phyloP scores from a whole-genome alignment of 2,888 invertebrate genomes.

The Drosophila planitibia region DNA sequence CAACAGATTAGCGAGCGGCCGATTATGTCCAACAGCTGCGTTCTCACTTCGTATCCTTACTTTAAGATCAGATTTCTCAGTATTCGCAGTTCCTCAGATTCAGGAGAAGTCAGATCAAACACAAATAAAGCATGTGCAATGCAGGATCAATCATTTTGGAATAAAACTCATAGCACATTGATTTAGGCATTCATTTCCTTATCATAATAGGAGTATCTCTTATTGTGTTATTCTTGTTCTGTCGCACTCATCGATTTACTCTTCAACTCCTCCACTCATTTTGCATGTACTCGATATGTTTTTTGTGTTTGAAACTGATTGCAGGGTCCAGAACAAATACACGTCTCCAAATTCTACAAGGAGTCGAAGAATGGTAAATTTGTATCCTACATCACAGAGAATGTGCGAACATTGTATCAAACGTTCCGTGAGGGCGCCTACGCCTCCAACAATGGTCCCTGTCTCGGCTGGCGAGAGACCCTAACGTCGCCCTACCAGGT shows the following conservation, averaged over 20 bases:
- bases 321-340: conserved; percentile 94
- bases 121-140: not conserved
- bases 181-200: not conserved
- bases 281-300: conserved; percentile 65
- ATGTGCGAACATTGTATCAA: conserved; percentile 95
- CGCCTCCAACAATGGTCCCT: conserved; percentile 96
- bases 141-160: not conserved
- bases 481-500: conserved; percentile 92
- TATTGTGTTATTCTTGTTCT: not conserved
- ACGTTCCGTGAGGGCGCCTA: conserved; percentile 96
- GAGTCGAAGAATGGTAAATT: conserved; percentile 95
- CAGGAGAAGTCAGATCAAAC: not conserved
- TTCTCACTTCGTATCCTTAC: not conserved
- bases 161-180: not conserved
- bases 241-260: conserved; percentile 25
- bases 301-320: conserved; percentile 83
- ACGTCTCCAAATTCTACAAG: conserved; percentile 95
- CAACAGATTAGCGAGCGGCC: not conserved
- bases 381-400: conserved; percentile 93
- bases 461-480: conserved; percentile 96
- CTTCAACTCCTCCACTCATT: conserved; percentile 62
- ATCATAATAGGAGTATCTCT: conserved; percentile 1
- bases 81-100: not conserved
- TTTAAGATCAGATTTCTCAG: not conserved
- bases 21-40: not conserved